Percentiles rank a stretch among this genome's conserved stretches.
phyloP scores from a whole-genome alignment of 2,888 invertebrate species.

The Alsophila aescularia region DNA sequence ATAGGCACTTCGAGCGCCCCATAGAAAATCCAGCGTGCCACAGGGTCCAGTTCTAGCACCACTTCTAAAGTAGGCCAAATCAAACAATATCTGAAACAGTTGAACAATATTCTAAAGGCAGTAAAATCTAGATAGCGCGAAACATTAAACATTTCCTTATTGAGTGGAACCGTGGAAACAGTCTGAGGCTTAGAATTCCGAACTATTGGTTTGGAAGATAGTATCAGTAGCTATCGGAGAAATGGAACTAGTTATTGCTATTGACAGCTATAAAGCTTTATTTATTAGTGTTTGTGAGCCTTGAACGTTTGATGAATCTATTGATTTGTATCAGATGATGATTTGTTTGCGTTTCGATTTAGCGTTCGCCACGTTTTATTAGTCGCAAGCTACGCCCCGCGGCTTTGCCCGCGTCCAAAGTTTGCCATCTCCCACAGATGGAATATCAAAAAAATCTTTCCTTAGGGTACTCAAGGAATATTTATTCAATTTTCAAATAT shows the following conservation, averaged over 20 bases:
- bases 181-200: constrained; percentile 21
- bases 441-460: too few relatives aligned
- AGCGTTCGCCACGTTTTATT: constrained; percentile 25
- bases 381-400: too few relatives aligned
- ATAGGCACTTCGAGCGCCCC: constrained; percentile 5
- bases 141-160: constrained; percentile 49
- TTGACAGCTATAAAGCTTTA: constrained; percentile 59
- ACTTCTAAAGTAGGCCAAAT: constrained; percentile 18
- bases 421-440: too few relatives aligned
- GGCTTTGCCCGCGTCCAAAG: too few relatives aligned
- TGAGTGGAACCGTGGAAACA: constrained; percentile 38
- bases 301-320: constrained; percentile 50
- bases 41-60: constrained; percentile 19
- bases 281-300: constrained; percentile 55
- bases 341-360: constrained; percentile 37
- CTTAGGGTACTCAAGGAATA: too few relatives aligned
- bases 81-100: constrained; percentile 27
- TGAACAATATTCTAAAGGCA: constrained; percentile 34
- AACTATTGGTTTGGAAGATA: constrained; percentile 31
- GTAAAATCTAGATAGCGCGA: constrained; percentile 40
- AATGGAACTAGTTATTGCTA: constrained; percentile 58
- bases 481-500: too few relatives aligned
- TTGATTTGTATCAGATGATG: constrained; percentile 47
- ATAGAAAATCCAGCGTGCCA: constrained; percentile 2
- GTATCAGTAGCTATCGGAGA: constrained; percentile 46